Evolutionary conservation across 2,797 vertebrate species (phyloP).

Genomic region (Netta rufina): DNA sequence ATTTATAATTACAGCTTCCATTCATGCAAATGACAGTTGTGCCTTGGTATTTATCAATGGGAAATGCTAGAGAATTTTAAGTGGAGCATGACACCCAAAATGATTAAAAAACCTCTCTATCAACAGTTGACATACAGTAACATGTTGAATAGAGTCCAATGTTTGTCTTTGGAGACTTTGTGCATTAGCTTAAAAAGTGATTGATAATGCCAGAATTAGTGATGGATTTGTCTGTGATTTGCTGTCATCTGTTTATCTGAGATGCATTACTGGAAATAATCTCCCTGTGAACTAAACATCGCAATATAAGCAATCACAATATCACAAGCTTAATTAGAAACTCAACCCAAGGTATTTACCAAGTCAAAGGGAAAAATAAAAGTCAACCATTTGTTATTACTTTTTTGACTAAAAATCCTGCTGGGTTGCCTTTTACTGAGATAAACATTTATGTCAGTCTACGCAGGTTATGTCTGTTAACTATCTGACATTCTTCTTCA

Average conservation of each 20-base stretch:
- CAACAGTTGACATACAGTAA: slow-evolving; percentile 26
- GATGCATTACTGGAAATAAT: slow-evolving; percentile 28
- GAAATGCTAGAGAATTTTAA: slow-evolving; percentile 30
- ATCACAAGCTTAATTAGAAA: background rate
- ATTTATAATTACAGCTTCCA: slow-evolving; percentile 59
- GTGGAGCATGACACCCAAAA: slow-evolving; percentile 38
- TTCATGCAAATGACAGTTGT: slow-evolving; percentile 52
- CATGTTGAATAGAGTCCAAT: background rate
- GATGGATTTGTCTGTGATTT: slow-evolving; percentile 13
- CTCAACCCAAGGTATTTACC: background rate
- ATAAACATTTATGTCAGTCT: background rate
- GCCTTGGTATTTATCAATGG: slow-evolving; percentile 51
- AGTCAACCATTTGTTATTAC: background rate
- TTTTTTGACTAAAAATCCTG: rapidly evolving
- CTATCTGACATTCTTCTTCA: background rate
- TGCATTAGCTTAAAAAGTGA: slow-evolving; percentile 14
- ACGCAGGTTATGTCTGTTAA: background rate
- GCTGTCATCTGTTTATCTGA: slow-evolving; percentile 2
- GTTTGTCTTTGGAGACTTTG: background rate
- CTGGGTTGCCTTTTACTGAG: background rate
- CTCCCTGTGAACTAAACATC: background rate
- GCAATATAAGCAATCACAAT: background rate
- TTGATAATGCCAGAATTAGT: background rate
- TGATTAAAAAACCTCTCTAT: slow-evolving; percentile 28
- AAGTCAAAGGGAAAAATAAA: background rate